Conservation (phyloP, 2,888 invertebrate genomes). For the Drosophila pullipes region DNA sequence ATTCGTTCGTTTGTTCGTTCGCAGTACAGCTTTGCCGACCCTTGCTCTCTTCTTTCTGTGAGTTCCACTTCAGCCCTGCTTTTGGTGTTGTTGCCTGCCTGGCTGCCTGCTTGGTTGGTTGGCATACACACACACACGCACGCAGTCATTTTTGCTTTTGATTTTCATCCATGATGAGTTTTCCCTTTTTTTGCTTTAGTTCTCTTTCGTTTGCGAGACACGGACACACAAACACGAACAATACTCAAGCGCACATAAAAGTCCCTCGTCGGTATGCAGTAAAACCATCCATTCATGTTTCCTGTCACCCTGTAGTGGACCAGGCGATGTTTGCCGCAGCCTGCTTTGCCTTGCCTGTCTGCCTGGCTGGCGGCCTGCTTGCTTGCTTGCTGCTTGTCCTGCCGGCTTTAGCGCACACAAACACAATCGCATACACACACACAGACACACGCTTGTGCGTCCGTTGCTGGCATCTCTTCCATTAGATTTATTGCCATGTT, state of each 20-base stretch:
- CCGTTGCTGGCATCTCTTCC: constrained; percentile 67
- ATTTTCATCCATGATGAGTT: constrained; percentile 81
- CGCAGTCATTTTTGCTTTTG: constrained; percentile 70
- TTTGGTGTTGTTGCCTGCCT: constrained; percentile 2
- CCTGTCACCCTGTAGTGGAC: constrained; percentile 79
- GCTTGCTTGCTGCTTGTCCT: constrained; percentile 23
- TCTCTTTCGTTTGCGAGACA: constrained; percentile 49
- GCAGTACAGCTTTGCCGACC: constrained; percentile 37
- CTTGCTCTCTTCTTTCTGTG: constrained; percentile 37
- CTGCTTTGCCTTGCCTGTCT: constrained; percentile 15
- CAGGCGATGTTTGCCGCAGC: constrained; percentile 40
- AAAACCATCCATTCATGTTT: constrained; percentile 82
- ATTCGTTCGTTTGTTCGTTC: constrained; percentile 36
- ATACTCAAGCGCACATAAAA: constrained; percentile 35
- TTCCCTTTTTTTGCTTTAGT: constrained; percentile 66
- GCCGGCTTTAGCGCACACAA: constrained; percentile 39
- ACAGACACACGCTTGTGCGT: constrained; percentile 13
- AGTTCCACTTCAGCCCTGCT: constrained; percentile 70
- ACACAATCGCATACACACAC: constrained; percentile 5
- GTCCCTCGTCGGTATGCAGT: constrained; percentile 55
- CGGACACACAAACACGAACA: constrained; percentile 30
- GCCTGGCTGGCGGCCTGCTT: neutral
- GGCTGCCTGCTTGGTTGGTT: neutral
- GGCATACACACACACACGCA: constrained; percentile 4
- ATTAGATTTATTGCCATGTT: constrained; percentile 84